Evolutionary conservation across 2,797 vertebrate genomes (phyloP).

Genomic region (Myotis pilosus): DNA sequence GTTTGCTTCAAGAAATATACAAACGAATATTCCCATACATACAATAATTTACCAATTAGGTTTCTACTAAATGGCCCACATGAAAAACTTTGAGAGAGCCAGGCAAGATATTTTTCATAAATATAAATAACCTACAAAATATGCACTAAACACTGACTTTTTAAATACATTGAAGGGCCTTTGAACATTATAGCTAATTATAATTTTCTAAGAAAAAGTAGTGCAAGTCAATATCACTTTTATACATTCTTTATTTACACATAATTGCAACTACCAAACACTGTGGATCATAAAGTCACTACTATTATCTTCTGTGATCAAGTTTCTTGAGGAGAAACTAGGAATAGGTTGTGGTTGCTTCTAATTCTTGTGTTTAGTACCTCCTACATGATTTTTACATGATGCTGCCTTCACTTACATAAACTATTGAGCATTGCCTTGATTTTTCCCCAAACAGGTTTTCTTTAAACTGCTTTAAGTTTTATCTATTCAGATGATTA

Average conservation of each 20-base stretch:
- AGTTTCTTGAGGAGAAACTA: neutral
- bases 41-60: neutral
- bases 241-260: neutral
- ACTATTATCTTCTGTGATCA: neutral
- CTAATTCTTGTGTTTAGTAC: neutral
- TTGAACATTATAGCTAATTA: neutral
- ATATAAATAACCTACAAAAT: neutral
- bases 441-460: neutral
- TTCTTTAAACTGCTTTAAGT: neutral
- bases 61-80: neutral
- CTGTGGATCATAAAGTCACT: neutral
- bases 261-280: neutral
- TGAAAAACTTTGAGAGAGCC: slow-evolving; percentile 1
- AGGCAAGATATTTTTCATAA: neutral
- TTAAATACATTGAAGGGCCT: neutral
- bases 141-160: neutral
- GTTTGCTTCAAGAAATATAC: slow-evolving; percentile 44
- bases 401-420: neutral
- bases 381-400: neutral
- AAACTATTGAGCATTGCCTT: neutral
- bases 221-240: neutral
- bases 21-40: neutral
- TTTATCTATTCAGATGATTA: neutral
- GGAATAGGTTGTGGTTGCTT: neutral
- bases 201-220: neutral